Evolutionary conservation across 2,888 invertebrate genomes (phyloP).

Genomic region (Syritta pipiens): DNA sequence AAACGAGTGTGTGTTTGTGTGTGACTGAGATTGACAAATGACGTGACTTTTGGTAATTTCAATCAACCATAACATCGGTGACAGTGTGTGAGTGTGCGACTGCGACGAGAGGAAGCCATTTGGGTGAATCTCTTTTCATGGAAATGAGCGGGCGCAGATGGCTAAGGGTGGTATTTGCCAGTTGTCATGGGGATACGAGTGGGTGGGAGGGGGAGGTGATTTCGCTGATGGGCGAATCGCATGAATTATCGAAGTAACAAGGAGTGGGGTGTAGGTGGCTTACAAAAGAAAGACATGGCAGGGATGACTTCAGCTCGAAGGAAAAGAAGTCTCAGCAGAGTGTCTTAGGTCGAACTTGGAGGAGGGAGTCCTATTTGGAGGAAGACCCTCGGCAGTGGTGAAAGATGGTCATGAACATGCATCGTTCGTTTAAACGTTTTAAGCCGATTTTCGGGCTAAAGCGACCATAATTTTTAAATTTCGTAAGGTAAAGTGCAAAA

Average conservation of each 20-base stretch:
- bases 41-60: conserved; percentile 68
- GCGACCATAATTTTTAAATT: too few species aligned
- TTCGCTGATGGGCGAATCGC: not conserved
- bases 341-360: too few species aligned
- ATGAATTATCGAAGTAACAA: conserved; percentile 39
- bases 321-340: too few species aligned
- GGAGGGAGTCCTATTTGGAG: too few species aligned
- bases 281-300: too few species aligned
- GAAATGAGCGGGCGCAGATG: conserved; percentile 44
- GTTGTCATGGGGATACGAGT: conserved; percentile 42
- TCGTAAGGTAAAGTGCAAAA: too few species aligned
- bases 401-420: too few species aligned
- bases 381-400: too few species aligned
- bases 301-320: too few species aligned
- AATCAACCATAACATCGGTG: conserved; percentile 57
- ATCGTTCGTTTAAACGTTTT: too few species aligned
- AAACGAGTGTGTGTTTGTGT: conserved; percentile 37
- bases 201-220: conserved; percentile 10
- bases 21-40: conserved; percentile 68
- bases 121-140: conserved; percentile 42
- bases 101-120: conserved; percentile 50
- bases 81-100: conserved; percentile 3
- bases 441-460: too few species aligned
- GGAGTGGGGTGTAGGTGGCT: too few species aligned
- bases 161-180: conserved; percentile 35